These are phyloP conservation scores for Clinocottus analis DNA, from an alignment of 2,113 vertebrate genomes.

Conservation along the genomic window DNA sequence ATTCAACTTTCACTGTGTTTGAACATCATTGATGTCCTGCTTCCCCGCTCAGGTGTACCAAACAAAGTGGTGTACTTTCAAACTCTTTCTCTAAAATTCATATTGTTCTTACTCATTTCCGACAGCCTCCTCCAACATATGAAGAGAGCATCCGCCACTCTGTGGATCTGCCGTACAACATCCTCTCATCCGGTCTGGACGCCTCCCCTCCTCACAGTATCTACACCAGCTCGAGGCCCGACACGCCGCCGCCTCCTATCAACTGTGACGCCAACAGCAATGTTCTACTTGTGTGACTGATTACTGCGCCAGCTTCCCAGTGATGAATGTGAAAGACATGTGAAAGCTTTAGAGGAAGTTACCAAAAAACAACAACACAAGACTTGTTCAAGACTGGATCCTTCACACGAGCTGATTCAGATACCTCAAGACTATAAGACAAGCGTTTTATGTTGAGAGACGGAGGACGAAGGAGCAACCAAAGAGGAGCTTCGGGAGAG, in stretches of 20 bases:
- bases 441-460: not conserved
- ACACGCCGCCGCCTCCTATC: slow-evolving; percentile 24
- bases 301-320: not conserved
- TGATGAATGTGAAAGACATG: not conserved
- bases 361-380: not conserved
- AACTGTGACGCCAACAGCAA: slow-evolving; percentile 3
- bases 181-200: slow-evolving; percentile 50
- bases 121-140: slow-evolving; percentile 82
- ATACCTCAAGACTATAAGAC: slow-evolving; percentile 41
- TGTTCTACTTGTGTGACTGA: slow-evolving; percentile 65
- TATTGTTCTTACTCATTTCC: not conserved
- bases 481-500: slow-evolving; percentile 39
- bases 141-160: slow-evolving; percentile 80
- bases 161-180: slow-evolving; percentile 66
- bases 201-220: slow-evolving; percentile 16
- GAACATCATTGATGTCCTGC: no score
- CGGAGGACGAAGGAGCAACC: slow-evolving; percentile 32
- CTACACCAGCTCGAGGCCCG: slow-evolving; percentile 6
- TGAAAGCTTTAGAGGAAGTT: slow-evolving; percentile 2
- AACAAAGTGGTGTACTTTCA: not conserved
- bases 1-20: not conserved
- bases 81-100: not conserved
- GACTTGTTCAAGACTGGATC: not conserved
- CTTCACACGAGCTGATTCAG: slow-evolving; percentile 30
- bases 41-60: not conserved